Evolutionary conservation across 2,113 vertebrate genomes (phyloP).

Genomic region (Ceyx cyanopectus): DNA sequence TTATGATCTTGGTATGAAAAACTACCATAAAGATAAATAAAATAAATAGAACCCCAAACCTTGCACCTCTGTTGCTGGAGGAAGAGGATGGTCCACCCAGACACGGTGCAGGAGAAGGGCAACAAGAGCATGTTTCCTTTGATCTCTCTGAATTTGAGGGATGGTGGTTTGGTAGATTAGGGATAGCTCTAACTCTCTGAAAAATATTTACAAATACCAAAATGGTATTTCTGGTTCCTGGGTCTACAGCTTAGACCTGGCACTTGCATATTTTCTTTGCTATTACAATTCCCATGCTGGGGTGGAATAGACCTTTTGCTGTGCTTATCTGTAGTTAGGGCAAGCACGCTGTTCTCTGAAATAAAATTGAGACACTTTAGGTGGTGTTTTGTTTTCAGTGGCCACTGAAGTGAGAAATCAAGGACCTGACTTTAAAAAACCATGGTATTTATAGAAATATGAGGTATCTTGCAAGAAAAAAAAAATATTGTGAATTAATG

Average conservation of each 20-base stretch:
- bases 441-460: neutral
- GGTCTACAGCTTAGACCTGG: neutral
- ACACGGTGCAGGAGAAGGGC: neutral
- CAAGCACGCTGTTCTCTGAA: neutral
- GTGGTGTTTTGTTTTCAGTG: neutral
- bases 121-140: neutral
- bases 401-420: neutral
- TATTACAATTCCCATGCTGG: neutral
- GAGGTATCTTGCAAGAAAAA: constrained; percentile 3
- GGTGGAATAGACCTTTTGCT: neutral
- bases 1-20: neutral
- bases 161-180: neutral
- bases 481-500: constrained; percentile 30
- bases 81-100: neutral
- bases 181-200: neutral
- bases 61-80: neutral
- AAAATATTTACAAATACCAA: neutral
- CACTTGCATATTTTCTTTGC: neutral
- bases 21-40: neutral
- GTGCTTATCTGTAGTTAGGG: neutral
- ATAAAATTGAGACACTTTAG: neutral
- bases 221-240: neutral
- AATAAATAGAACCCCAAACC: neutral
- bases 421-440: neutral
- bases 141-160: neutral